Base-by-base conservation (phyloP, 2,888 invertebrate genomes). In the Trilocha varians region DNA sequence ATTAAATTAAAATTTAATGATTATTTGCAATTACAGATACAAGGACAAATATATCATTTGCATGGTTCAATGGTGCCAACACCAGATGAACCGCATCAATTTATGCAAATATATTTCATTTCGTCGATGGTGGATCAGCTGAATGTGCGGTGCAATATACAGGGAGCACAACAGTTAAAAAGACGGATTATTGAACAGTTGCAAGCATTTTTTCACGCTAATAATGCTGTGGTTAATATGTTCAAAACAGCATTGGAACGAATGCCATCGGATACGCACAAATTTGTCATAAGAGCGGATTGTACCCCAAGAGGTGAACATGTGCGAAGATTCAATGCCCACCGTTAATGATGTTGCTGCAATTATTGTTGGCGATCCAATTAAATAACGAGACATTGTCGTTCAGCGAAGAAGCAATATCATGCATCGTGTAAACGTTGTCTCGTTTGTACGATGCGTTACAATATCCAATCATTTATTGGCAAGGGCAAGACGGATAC, bases 61-160 rank as follows among this genome's bases (percentile, higher is more conserved):
- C 47, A 46, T 45, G 52, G 56, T 46, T 48, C 54, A 46, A 45
- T 55, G 54, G 39, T 55, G 47, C 52, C 52, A 52, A 47, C 46
- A 47, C 52, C 53, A 49, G 50, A 55, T 51, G 49, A 48, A 51
- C 46, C 46, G 40, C 51, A 53, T 51, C 46, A 57, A 56, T 53
- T 52, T 56, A 46, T 57, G 47, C 55, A 52, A 52, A 53, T 55
- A 47, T 57, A 57, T 54, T 53, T 57, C 47, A 55, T 53, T 49
- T 51, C 47, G 47, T 52, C 49, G 48, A 52, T 52, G 47, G 50
- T 50, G 49, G 48, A 48, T 46, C 47, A 50, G 45, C 47, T 50
- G 44, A 48, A 50, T 50, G 46, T 47, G 51, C 48, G 46, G 46
- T 50, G 47, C 48, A 51, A 50, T 49, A 51, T 50, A 48, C 55